Evolutionary conservation across 1,140 invertebrate species (phyloP), one percentile per base, ranked within the genome.

Genomic region (Zelostemma sp.): DNA sequence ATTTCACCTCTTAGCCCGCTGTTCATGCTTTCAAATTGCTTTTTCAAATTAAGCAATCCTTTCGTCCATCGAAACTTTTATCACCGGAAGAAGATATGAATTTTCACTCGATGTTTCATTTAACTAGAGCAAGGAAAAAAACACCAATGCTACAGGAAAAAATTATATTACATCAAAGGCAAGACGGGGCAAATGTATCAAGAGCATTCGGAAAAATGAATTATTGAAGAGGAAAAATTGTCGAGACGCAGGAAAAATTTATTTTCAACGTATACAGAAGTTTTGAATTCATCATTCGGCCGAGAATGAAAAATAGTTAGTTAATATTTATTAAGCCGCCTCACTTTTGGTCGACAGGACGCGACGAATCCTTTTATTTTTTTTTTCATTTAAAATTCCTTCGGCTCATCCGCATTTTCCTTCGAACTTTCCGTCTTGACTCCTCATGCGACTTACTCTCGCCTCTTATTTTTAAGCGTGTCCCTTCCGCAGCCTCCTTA

Each of bases 11-110:
- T 70, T 69, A 69, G 67, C 67, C 66, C 51, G 67, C 67, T 69
- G 67, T 70, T 70, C 61, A 70, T 65, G 67, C 57, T 70, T 65
- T 70, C 67, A 65, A 65, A 70, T 70, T 70, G 67, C 67, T 70
- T 70, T 70, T 65, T 54, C 48, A 70, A 70, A 70, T 70, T 65
- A 70, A 70, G 67, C 61, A 65, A 70, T 70, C 57, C 61, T 58
- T 70, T 61, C 61, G 61, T 61, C 57, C 64, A 70, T 70, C 67
- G 67, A 70, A 65, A 65, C 51, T 56, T 70, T 64, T 51, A 64
- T 64, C 59, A 59, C 63, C 56, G 46, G 50, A 49, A 63, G 63
- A 69, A 43, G 14, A 15, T 12, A 12, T 2, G 35, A 40, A 40
- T 40, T 28, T 28, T 35, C n/a, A 35, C n/a, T 35, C 33, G 6